Base-by-base conservation (phyloP, 1,140 invertebrate species). In the Saccostrea cuccullata region DNA sequence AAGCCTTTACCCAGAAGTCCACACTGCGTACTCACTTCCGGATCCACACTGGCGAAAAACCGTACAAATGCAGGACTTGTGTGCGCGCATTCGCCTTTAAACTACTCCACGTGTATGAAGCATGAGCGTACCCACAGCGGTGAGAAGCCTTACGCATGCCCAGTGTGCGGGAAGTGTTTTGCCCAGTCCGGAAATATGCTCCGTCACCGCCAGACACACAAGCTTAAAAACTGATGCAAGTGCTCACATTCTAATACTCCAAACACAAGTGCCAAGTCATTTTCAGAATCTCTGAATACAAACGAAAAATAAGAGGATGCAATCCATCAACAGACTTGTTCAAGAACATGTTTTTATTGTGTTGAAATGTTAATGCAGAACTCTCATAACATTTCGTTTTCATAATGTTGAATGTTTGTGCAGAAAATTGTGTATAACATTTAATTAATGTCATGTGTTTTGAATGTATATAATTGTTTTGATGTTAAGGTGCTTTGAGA, bases 151-250 rank as follows among this genome's bases (percentile, higher is more conserved):
- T 98, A 98, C 93, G 96, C 96, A 40, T 98, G 98, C 94, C 97
- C 98, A 96, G 97, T 97, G 82, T 98, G 98, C 95, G 97, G 97
- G 86, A 98, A 98, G 94, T 97, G 97, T 2, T 98, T 98, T 94
- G 97, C 98, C 92, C 98, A 97, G 13, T 98, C 97, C 94, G 97
- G 98, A 92, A 98, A 98, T n/a, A 94, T 95, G 56, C 84, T 90
- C 23, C 87, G 91, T 11, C 91, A 92, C 36, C 86, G 84, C 23
- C 86, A 86, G 56, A 56, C n/a, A 36, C 3, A 89, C 86, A 82
- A 70, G 12, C n/a, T n/a, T n/a, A 77, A 87, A 55, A 73, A n/a
- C n/a, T n/a, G 36, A 23, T 30, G 23, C 30, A 73, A 73, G 70
- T 73, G 70, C 70, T 73, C n/a, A 73, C 20, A n/a, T 36, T 12